phyloP scores from a whole-genome alignment of 2,113 vertebrate genomes.

The Macroglossus sobrinus region DNA sequence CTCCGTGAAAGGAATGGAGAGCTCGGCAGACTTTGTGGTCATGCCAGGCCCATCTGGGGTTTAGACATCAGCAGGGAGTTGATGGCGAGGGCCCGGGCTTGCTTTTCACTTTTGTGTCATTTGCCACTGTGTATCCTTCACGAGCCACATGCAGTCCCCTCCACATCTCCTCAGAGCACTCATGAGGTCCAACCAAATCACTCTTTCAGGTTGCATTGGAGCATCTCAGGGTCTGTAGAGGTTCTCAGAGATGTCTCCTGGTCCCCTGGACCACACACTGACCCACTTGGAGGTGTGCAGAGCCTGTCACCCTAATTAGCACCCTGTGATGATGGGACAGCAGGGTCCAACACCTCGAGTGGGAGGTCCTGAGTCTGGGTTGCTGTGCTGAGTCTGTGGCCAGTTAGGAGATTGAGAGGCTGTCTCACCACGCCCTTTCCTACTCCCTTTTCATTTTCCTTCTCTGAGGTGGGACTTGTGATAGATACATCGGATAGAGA shows the following conservation, averaged over 20 bases:
- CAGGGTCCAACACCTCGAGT: background rate
- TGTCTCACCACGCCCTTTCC: background rate
- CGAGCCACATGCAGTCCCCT: no score
- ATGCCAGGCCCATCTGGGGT: background rate
- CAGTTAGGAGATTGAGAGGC: background rate
- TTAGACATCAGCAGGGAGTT: background rate
- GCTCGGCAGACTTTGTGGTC: background rate
- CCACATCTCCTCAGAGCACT: background rate
- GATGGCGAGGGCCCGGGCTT: background rate
- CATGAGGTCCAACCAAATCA: background rate
- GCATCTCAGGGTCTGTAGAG: background rate
- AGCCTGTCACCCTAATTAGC: background rate
- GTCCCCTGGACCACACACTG: background rate
- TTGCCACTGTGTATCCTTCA: background rate
- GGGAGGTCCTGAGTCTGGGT: background rate
- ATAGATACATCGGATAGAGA: background rate
- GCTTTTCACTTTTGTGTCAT: background rate
- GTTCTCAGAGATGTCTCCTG: background rate
- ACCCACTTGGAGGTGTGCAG: background rate
- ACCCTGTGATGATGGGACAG: fast-evolving
- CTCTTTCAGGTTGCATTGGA: background rate
- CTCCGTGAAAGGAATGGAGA: background rate
- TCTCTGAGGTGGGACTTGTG: background rate
- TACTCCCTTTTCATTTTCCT: background rate
- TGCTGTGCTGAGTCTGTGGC: background rate